phyloP scores from a whole-genome alignment of 2,113 vertebrate species.

The Hirundichthys speculiger region DNA sequence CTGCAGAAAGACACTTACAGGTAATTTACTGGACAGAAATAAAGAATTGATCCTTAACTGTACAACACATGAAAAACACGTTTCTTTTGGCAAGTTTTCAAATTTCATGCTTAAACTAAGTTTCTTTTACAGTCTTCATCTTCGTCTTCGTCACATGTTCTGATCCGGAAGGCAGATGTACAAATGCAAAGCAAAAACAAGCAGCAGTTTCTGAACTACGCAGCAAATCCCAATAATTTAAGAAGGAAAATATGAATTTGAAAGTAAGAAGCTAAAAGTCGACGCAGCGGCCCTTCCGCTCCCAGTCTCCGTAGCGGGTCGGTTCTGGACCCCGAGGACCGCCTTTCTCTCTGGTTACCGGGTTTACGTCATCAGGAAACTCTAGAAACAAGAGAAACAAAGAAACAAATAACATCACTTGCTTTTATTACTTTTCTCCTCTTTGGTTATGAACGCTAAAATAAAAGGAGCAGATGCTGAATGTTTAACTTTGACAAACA shows the following conservation, averaged over 20 bases:
- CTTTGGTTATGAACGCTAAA: neutral
- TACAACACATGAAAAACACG: too few relatives aligned
- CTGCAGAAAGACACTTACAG: too few relatives aligned
- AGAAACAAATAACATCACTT: neutral
- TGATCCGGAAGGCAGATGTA: too few relatives aligned
- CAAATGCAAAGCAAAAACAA: neutral
- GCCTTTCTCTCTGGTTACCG: constrained; percentile 91
- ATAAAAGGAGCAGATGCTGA: too few relatives aligned
- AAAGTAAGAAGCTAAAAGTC: constrained; percentile 85
- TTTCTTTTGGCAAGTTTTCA: too few relatives aligned
- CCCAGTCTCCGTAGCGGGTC: constrained; percentile 97
- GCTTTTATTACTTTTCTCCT: neutral
- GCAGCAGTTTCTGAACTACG: neutral
- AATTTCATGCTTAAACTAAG: too few relatives aligned
- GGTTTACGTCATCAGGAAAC: constrained; percentile 92
- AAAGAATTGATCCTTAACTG: too few relatives aligned
- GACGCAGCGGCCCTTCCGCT: constrained; percentile 96
- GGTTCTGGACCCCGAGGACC: constrained; percentile 96
- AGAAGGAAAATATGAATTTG: neutral
- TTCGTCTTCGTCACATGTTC: too few relatives aligned
- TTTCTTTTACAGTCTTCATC: too few relatives aligned
- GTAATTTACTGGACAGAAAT: too few relatives aligned
- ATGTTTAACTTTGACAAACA: too few relatives aligned
- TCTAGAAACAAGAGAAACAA: too few relatives aligned
- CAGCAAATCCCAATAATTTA: neutral